Percentiles rank a stretch among this genome's conserved stretches.
These are phyloP conservation scores for Antitype chi DNA, from an alignment of 2,888 invertebrate genomes.

Conservation along the genomic window DNA sequence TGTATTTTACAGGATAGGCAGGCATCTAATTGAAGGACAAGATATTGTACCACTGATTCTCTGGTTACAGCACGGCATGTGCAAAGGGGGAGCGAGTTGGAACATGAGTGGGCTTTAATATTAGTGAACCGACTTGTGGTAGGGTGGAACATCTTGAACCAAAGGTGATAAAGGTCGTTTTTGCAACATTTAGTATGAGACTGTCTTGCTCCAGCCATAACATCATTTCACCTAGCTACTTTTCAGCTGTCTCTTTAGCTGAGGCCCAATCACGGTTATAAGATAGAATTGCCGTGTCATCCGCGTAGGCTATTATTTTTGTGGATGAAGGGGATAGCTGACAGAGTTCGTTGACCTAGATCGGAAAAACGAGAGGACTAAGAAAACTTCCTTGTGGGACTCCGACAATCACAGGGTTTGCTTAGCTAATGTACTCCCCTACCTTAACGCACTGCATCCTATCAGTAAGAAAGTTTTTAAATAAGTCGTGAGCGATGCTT, in stretches of 20 bases:
- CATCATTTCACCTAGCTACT: too few relatives aligned
- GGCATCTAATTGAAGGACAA: not conserved
- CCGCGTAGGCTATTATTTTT: not conserved
- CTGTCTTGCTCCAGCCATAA: too few relatives aligned
- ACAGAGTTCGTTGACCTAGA: not conserved
- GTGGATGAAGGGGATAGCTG: not conserved
- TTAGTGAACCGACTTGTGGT: too few relatives aligned
- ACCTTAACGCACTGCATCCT: too few relatives aligned
- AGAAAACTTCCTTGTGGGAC: not conserved
- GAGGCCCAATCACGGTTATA: too few relatives aligned
- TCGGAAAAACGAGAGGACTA: not conserved
- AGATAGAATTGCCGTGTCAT: not conserved
- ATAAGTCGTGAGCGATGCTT: too few relatives aligned
- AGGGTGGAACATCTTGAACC: too few relatives aligned
- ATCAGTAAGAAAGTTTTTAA: too few relatives aligned
- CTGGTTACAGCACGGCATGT: too few relatives aligned
- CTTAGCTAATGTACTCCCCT: too few relatives aligned
- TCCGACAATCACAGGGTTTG: not conserved
- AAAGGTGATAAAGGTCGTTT: too few relatives aligned
- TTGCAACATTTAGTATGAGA: too few relatives aligned
- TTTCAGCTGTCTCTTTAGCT: not conserved
- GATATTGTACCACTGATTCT: not conserved
- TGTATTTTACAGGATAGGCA: not conserved
- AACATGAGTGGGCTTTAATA: not conserved
- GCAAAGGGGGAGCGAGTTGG: not conserved